A percentile compares a stretch with the other conserved stretches of the same genome.
These are phyloP conservation scores for Tetrao urogallus DNA, from an alignment of 2,113 vertebrate genomes.

Conservation along the genomic window DNA sequence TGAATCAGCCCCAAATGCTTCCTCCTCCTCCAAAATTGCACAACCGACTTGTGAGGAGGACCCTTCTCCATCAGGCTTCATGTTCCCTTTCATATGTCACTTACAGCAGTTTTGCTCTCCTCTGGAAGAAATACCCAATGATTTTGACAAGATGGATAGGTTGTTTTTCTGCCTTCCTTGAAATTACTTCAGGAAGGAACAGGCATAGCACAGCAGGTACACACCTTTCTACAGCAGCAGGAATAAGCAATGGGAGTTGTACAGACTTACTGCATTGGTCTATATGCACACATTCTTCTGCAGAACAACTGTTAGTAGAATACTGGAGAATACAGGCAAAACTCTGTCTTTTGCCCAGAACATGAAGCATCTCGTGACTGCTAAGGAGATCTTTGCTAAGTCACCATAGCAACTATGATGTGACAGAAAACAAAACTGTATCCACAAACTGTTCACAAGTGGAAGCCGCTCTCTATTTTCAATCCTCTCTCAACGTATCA, in stretches of 20 bases:
- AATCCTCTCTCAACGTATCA: background rate
- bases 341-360: slow-evolving; percentile 29
- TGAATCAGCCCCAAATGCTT: background rate
- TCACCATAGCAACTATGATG: slow-evolving; percentile 47
- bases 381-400: slow-evolving; percentile 10
- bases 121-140: background rate
- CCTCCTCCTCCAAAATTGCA: background rate
- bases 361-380: slow-evolving; percentile 6
- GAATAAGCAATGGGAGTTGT: background rate
- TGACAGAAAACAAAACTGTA: slow-evolving; percentile 38
- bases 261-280: background rate
- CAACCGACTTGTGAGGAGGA: background rate
- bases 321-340: background rate
- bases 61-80: background rate
- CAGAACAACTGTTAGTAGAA: background rate
- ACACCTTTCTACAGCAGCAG: background rate
- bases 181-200: background rate
- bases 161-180: background rate
- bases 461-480: slow-evolving; percentile 31
- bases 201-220: background rate
- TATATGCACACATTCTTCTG: background rate
- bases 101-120: background rate
- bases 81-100: background rate
- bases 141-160: background rate
- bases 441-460: background rate